Evolutionary conservation across 2,888 invertebrate genomes (phyloP), one percentile per base, ranked within the genome.

Genomic region (Chydorus sphaericus): DNA sequence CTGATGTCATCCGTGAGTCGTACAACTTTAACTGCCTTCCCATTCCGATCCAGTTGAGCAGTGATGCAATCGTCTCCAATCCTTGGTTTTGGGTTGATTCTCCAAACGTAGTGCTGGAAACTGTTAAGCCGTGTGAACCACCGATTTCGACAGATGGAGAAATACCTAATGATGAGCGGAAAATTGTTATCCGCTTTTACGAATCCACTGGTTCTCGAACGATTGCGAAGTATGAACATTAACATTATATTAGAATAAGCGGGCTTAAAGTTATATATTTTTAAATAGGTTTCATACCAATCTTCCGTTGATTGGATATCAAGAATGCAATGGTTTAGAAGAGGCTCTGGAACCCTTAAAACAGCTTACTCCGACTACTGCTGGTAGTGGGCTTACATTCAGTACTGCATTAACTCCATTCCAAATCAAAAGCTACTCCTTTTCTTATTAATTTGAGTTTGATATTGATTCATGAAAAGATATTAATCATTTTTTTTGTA

Each of bases 1-100:
- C 71, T 29, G 69, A 69, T 30, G 70, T 71, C 11, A 69, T 72
- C 36, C 66, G 68, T 51, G 63, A 65, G 38, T 70, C 71, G 4
- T 69, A 70, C 59, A 65, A 68, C 55, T 62, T 73, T 38, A 73
- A 73, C 62, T 65, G 62, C 38, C 67, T 67, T 0, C 61, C 69
- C 1, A 30, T 52, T 16, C n/a, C 23, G n/a, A 29, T 28, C 16
- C 38, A 49, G 20, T 11, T 29, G 14, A 1, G 18, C 3, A 23
- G 26, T 16, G 39, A 38, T 18, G 38, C 38, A 6, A 48, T 44
- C 30, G 36, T 33, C 14, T 39, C 37, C 20, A 49, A 26, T 16
- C 16, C 33, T 31, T 66, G 62, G 63, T 65, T 69, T 54, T 58
- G 59, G 50, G 59, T 71, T 6, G 63, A 65, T 53, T 62, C 64